phyloP scores from a whole-genome alignment of 1,140 invertebrate genomes.

The Nomia melanderi region DNA sequence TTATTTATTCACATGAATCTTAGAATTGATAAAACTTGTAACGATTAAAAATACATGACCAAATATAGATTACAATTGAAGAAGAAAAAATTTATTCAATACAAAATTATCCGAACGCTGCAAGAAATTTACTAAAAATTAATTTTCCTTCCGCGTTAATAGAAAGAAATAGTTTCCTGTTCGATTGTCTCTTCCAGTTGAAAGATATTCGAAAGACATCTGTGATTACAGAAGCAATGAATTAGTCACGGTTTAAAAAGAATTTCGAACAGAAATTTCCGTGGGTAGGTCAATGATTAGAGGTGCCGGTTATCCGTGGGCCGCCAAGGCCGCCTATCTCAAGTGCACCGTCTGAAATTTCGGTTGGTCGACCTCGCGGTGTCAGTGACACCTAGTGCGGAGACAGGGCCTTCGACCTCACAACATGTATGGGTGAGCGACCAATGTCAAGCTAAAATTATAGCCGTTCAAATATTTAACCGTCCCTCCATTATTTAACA shows the following conservation, averaged over 20 bases:
- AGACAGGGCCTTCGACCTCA: conserved; percentile 47
- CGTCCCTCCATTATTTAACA: conserved; percentile 28
- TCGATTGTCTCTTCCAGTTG: no score
- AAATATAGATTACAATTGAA: no score
- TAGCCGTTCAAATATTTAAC: conserved; percentile 27
- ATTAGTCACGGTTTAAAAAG: neutral
- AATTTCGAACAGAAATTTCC: neutral
- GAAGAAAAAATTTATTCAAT: no score
- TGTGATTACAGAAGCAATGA: no score
- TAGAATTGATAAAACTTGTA: no score
- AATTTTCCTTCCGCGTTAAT: no score
- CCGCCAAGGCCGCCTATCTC: conserved; percentile 45
- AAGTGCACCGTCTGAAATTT: conserved; percentile 50
- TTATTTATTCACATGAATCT: no score
- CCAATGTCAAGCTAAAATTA: conserved; percentile 48
- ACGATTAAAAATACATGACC: no score
- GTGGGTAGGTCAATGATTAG: neutral
- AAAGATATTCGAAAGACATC: no score
- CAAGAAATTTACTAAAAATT: no score
- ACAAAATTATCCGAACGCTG: no score
- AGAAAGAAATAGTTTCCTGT: no score
- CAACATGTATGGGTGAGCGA: conserved; percentile 1
- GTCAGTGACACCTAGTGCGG: conserved; percentile 47
- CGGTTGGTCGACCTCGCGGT: conserved; percentile 46
- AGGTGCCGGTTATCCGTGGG: neutral